Conservation (phyloP, 2,888 invertebrate genomes). For the Steinernema hermaphroditum region DNA sequence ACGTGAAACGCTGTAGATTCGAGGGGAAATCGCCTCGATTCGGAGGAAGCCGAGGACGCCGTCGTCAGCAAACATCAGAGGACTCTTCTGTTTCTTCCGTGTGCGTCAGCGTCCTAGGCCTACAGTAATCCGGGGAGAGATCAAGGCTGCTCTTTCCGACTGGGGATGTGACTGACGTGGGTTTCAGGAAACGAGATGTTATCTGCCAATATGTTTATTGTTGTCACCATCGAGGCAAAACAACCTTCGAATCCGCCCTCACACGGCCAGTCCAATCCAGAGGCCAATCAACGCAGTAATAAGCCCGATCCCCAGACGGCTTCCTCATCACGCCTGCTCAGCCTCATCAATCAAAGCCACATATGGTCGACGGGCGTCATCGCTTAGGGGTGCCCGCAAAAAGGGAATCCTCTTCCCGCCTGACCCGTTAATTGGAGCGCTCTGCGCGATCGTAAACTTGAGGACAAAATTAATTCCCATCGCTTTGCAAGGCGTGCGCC, state of each 20-base stretch:
- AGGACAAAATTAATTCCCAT: not conserved
- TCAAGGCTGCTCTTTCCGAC: too few relatives aligned
- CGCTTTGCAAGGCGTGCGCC: too few relatives aligned
- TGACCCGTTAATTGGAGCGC: not conserved
- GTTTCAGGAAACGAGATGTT: too few relatives aligned
- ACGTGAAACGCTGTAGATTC: not conserved
- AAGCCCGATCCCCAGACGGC: not conserved
- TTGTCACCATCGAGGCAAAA: not conserved
- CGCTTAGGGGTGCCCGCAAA: not conserved
- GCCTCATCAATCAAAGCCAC: slow-evolving; percentile 17
- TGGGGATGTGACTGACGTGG: too few relatives aligned
- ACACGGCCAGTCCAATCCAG: not conserved
- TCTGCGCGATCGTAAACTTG: slow-evolving; percentile 11
- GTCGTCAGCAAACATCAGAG: too few relatives aligned
- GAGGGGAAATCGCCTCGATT: not conserved
- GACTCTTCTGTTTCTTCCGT: too few relatives aligned
- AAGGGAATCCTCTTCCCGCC: not conserved
- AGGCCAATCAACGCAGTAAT: not conserved
- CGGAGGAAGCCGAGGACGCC: not conserved
- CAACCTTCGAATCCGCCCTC: not conserved
- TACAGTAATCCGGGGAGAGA: too few relatives aligned
- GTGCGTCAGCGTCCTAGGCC: too few relatives aligned
- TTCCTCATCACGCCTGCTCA: not conserved
- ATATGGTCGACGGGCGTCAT: slow-evolving; percentile 1
- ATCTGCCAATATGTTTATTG: too few relatives aligned